A percentile compares a stretch with the other conserved stretches of the same genome.
Conservation (phyloP, 2,797 vertebrate genomes). For the Neosalanx taihuensis region DNA sequence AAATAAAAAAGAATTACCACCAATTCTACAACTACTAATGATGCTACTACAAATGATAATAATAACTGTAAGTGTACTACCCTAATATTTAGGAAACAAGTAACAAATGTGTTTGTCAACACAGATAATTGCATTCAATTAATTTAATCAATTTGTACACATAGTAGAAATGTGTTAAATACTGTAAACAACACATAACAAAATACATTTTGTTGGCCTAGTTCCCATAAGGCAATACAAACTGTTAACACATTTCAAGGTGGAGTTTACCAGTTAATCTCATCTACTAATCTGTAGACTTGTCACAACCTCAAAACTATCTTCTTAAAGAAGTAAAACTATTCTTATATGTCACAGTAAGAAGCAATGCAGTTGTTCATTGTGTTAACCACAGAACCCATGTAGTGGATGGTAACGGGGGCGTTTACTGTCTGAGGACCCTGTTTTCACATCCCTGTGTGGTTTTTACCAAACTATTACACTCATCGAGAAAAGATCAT, state of each 20-base stretch:
- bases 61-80: not conserved
- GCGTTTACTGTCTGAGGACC: constrained; percentile 59
- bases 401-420: constrained; percentile 42
- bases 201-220: no score
- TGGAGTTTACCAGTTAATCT: not conserved
- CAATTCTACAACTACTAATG: not conserved
- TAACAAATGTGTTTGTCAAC: no score
- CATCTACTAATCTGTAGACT: constrained; percentile 2
- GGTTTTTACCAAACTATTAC: constrained; percentile 25
- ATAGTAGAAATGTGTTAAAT: no score
- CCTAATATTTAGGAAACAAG: no score
- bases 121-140: no score
- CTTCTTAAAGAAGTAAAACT: constrained; percentile 8
- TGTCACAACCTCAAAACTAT: constrained; percentile 18
- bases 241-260: not conserved
- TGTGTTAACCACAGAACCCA: constrained; percentile 50
- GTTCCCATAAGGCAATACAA: no score
- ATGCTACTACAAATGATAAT: not conserved
- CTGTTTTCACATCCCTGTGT: constrained; percentile 50
- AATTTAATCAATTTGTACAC: no score
- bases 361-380: constrained; percentile 22
- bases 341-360: constrained; percentile 10
- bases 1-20: not conserved
- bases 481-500: not conserved
- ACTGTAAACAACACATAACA: no score